Evolutionary conservation across 2,888 invertebrate species (phyloP), one percentile per base, ranked within the genome.

Genomic region (Sarcophaga carnaria): DNA sequence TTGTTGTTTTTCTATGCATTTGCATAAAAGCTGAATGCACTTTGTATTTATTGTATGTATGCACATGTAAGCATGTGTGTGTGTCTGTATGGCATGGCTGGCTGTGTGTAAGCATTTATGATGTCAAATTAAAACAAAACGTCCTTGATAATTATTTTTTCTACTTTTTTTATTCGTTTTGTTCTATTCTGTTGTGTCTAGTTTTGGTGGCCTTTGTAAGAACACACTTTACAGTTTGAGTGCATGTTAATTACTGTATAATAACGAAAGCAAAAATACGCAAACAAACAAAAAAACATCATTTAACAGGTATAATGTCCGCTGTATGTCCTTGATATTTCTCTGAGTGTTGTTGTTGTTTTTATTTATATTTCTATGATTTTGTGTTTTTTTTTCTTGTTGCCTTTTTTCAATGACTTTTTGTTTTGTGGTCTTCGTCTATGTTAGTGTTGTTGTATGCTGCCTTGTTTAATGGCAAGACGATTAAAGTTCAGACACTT

Each of bases 91-190:
- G 2, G 2, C 8, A 37, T 37, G 37, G 37, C 37, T 37, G 37
- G 37, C 37, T 20, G 20, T 67, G n/a, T 67, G 78, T 11, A 78
- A 78, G 77, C 78, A 63, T 20, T 47, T 77, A 67, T 70, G 85
- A 86, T 80, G 76, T 80, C 86, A 83, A 84, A 20, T 62, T 62
- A 62, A 62, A 60, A 72, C 71, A 70, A 59, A 81, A 76, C 84
- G 87, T 87, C 87, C 87, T 87, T 84, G 87, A 83, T 85, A 82
- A 70, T 82, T 78, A 71, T 86, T 86, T 45, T 83, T 82, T 60
- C 54, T 17, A 20, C 25, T 67, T 10, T 81, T 69, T 12, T 60
- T 77, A n/a, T 10, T 78, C 64, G 17, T 69, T 37, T 78, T 74
- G 71, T 72, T 54, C 10, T 54, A 3, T 81, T 12, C 25, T 77